Percentiles rank a stretch among this genome's conserved stretches.
phyloP scores from a whole-genome alignment of 2,113 vertebrate genomes.

The Pomatorhinus ruficollis region DNA sequence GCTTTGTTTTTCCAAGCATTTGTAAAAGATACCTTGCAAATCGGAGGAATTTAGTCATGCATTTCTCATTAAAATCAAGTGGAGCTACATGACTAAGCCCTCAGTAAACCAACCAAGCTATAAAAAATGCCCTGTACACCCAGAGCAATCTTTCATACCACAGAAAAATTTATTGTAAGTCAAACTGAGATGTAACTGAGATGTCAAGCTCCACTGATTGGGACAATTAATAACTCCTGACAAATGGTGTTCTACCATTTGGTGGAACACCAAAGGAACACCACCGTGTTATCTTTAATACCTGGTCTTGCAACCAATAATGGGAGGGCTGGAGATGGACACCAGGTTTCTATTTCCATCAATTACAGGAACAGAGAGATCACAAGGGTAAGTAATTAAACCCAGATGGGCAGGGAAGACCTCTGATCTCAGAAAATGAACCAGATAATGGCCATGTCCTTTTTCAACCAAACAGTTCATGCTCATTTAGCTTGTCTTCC shows the following conservation, averaged over 20 bases:
- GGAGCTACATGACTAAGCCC: constrained; percentile 70
- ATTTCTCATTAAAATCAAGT: constrained; percentile 25
- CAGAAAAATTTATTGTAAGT: background rate
- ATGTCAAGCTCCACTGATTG: background rate
- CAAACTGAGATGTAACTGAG: background rate
- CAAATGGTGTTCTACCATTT: background rate
- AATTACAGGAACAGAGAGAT: background rate
- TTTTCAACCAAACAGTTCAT: background rate
- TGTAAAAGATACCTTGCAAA: constrained; percentile 21
- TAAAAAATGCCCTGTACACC: background rate
- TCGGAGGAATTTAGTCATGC: background rate
- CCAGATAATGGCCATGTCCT: background rate
- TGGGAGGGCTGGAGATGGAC: background rate
- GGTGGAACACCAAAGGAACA: background rate
- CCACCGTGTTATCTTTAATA: background rate
- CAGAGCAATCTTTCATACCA: background rate
- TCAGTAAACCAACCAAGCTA: background rate
- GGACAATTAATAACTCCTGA: background rate
- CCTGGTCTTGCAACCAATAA: background rate
- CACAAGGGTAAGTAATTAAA: background rate
- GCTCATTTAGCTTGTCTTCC: background rate
- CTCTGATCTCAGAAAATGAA: constrained; percentile 31
- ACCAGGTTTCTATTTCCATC: background rate
- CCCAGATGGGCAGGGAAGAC: background rate
- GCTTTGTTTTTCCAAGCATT: constrained; percentile 44